A percentile compares a stretch with the other conserved stretches of the same genome.
phyloP scores from a whole-genome alignment of 64 coral and sea anemone genomes.

The Actinia tenebrosa region DNA sequence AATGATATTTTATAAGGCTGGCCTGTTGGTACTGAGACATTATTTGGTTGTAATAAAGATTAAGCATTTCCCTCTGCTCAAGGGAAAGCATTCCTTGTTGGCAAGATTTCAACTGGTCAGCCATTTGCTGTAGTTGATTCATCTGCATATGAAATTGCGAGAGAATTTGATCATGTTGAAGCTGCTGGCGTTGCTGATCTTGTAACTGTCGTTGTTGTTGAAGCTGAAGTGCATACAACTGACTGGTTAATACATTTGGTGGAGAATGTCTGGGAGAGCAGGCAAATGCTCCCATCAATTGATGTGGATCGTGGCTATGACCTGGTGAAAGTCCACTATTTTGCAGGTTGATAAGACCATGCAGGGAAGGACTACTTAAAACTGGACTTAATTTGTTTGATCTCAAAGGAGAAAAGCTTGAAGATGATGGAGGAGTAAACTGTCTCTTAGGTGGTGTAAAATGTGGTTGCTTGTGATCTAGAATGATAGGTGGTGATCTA shows the following conservation, averaged over 20 bases:
- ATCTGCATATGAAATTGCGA: constrained; percentile 44
- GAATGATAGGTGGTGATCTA: not conserved
- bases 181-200: constrained; percentile 23
- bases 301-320: not conserved
- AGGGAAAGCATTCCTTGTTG: constrained; percentile 27
- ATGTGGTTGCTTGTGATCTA: not conserved
- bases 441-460: constrained; percentile 8
- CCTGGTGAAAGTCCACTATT: not conserved
- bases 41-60: constrained; percentile 34
- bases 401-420: not conserved
- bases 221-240: constrained; percentile 44
- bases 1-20: constrained; percentile 21
- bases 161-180: constrained; percentile 46
- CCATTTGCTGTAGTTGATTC: constrained; percentile 41
- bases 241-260: not conserved
- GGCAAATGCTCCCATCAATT: not conserved
- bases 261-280: not conserved
- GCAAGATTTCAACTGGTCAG: constrained; percentile 34
- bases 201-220: constrained; percentile 53
- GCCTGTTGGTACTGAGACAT: constrained; percentile 47
- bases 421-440: constrained; percentile 12
- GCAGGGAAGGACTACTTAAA: not conserved
- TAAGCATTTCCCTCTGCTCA: constrained; percentile 32
- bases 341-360: not conserved
- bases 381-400: constrained; percentile 1